Evolutionary conservation across 2,113 vertebrate species (phyloP).

Genomic region (Microcebus ravelobensis): DNA sequence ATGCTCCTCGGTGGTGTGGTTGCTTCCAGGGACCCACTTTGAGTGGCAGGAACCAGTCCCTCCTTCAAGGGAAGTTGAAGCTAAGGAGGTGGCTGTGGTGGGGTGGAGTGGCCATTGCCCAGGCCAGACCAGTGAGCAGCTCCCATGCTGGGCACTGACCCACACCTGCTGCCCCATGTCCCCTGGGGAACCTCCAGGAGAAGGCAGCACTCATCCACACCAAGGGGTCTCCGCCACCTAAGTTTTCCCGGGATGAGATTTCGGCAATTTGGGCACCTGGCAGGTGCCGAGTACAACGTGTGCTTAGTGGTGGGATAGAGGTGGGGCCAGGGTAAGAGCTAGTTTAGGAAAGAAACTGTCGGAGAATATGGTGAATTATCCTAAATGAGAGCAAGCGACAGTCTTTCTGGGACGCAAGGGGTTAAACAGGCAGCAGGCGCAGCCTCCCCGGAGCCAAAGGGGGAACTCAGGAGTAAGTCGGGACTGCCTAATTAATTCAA

Average conservation of each 20-base stretch:
- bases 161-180: neutral
- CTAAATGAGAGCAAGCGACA: neutral
- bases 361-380: neutral
- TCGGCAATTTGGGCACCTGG: neutral
- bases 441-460: constrained; percentile 83
- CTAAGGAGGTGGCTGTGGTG: neutral
- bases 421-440: constrained; percentile 80
- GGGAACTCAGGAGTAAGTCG: constrained; percentile 79
- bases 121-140: neutral
- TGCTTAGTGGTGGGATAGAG: neutral
- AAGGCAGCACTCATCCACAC: neutral
- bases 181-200: neutral
- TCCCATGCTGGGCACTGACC: neutral
- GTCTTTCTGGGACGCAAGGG: constrained; percentile 43
- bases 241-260: neutral
- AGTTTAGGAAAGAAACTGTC: neutral
- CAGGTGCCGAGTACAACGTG: neutral
- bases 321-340: neutral
- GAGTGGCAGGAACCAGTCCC: neutral
- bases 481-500: constrained; percentile 88
- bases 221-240: neutral
- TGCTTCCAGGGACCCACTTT: neutral
- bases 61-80: neutral
- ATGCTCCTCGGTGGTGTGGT: fast-evolving
- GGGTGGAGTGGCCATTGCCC: neutral